Evolutionary conservation across 1,140 invertebrate species (phyloP), one percentile per base, ranked within the genome.

Genomic region (Vanessa atalanta): DNA sequence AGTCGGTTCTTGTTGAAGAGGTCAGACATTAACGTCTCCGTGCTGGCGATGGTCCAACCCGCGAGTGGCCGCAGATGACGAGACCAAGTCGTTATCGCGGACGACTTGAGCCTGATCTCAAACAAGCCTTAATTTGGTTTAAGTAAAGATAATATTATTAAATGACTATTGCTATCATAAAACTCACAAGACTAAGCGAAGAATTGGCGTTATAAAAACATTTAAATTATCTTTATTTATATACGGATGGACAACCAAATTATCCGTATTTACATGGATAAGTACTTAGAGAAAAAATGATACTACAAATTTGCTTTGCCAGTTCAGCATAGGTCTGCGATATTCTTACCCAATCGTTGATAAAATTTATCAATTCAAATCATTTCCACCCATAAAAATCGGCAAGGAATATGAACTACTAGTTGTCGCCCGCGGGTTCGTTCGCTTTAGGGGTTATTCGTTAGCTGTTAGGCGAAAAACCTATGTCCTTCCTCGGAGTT

Each of bases 51-150:
- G 73, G 47, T 89, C 89, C 88, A 91, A 88, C 77, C 85, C 83
- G 82, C 86, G 80, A 88, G 85, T 82, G 83, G 80, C 83, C 83
- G 81, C 86, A 86, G 82, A 86, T 88, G 87, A 88, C 88, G 83
- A 81, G 78, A n/a, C 65, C 76, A 65, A 76, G 78, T 85, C 82
- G 85, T 87, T 87, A 88, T 72, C 65, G 72, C 68, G 50, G 63
- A n/a, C 55, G 23, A 26, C 57, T 61, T 31, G 26, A 12, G 26
- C 57, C 47, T 53, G 57, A 68, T 76, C 74, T 72, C 57, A 43
- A 65, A 64, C 70, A 57, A 70, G 53, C 65, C 71, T 65, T 77
- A 77, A 76, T 77, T 73, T 71, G 66, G 70, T 73, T 63, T 66
- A 61, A 63, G 57, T 37, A 43, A 12, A 57, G 9, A 2, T 1